Base-by-base conservation (phyloP, 2,797 vertebrate genomes). In the Sebastes reedi region DNA sequence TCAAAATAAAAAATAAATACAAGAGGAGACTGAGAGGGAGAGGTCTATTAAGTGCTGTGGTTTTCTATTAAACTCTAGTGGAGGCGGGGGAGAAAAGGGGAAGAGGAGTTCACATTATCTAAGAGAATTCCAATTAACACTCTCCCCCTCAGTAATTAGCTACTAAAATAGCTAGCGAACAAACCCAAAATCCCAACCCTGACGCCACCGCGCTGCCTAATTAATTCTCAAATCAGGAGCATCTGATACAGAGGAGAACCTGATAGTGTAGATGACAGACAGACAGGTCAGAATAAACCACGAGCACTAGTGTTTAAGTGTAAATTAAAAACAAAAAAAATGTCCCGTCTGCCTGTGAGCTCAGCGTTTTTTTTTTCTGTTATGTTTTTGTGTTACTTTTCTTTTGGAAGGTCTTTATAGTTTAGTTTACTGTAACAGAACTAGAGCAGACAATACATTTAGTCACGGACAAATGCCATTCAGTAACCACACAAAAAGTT, bases 121-220 rank as follows among this genome's bases (percentile, higher is more conserved):
- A 88, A 94, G 92, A 92, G 83, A 92, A 94, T 97, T 96, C 97
- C 97, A 97, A 97, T 98, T 97, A 97, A 97, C 97, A 97, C 97
- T 96, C 96, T 96, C 87, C 83, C 94, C 90, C 96, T 95, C 95
- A 95, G 94, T 97, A 98, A 98, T 98, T 97, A 98, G 96, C 94
- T 91, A 91, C 94, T 92, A 91, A 95, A 95, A 95, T 93, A 94
- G 92, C 88, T 80, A 88, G 90, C 65, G 92, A 94, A 93, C 90
- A 94, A 94, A 94, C 86, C 87, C 83, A 88, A 91, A 93, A 92
- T 91, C 93, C 92, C 92, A 93, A 88, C 88, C 82, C 89, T 87
- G 89, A 92, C 30, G 85, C 90, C 75, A 84, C 77, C 61, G 32
- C 66, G 20, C n/a, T 67, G 79, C 74, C 86, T 91, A 94, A 95